Base-by-base conservation (phyloP, 1,140 invertebrate genomes). In the Orchesella cincta region DNA sequence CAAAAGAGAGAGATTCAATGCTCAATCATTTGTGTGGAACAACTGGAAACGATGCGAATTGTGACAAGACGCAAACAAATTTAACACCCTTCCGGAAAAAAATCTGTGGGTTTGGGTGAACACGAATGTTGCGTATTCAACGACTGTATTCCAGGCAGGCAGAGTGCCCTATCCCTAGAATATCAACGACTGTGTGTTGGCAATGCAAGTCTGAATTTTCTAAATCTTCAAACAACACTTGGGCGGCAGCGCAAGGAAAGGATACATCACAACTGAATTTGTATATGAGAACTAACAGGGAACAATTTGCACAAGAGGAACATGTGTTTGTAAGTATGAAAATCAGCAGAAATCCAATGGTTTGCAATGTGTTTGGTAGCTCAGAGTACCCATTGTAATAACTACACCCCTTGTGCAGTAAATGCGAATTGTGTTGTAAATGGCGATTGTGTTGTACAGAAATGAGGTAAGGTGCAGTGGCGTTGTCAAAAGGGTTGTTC, bases 301-400 rank as follows among this genome's bases (percentile, higher is more conserved):
- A 3, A 26, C 33, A n/a, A 12, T 31, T 67, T 67, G 62, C 29
- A 2, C 26, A 31, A 23, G 33, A 5, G 31, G 33, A 29, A 67
- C 2, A 67, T 67, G 62, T 67, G 26, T 14, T 2, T 67, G 62
- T 67, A 29, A 29, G n/a, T 67, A 12, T 31, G 62, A 29, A 31
- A 29, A 33, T n/a, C 62, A 67, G 8, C 62, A 67, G 62, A 31
- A 67, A 31, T 67, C 33, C 31, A 31, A 29, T 67, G 62, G 33
- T 5, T 14, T 1, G 5, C 33, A 33, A 12, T 67, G 62, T 33
- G 31, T 67, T 5, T 31, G 62, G 5, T 67, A 67, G 8, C 26
- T 67, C 5, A 33, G 23, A 23, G 62, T 26, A 67, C 62, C 62
- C n/a, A n/a, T 67, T 67, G 62, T 67, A 29, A 29, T 3, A 67